phyloP scores from a whole-genome alignment of 1,140 invertebrate species.

The Drosophila nigromelanica region DNA sequence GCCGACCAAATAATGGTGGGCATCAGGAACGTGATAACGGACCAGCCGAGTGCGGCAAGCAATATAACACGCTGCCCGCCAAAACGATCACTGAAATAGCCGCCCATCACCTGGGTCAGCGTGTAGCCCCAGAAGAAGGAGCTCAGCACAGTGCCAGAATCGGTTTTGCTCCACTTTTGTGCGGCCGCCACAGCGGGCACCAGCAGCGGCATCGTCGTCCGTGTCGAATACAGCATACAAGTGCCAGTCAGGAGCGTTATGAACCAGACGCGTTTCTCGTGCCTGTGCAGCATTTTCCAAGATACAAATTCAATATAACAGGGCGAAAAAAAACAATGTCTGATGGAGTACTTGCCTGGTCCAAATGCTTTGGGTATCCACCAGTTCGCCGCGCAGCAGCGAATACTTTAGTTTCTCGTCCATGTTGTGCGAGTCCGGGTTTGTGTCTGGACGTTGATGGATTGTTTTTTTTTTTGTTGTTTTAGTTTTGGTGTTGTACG shows the following conservation, averaged over 20 bases:
- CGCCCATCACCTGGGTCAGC: constrained; percentile 89
- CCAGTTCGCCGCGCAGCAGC: constrained; percentile 74
- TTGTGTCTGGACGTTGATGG: neutral
- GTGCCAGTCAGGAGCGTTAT: constrained; percentile 87
- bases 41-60: constrained; percentile 88
- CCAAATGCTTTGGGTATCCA: constrained; percentile 81
- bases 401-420: constrained; percentile 83
- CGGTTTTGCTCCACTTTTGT: constrained; percentile 89
- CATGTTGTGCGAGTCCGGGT: constrained; percentile 51
- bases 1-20: constrained; percentile 87
- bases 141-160: constrained; percentile 89
- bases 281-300: constrained; percentile 62
- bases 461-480: constrained; percentile 11
- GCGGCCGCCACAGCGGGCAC: constrained; percentile 88
- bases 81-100: constrained; percentile 88
- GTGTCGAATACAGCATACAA: constrained; percentile 87
- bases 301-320: neutral
- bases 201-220: constrained; percentile 88
- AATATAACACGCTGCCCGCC: constrained; percentile 89
- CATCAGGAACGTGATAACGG: constrained; percentile 88
- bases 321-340: neutral
- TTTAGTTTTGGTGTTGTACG: constrained; percentile 19
- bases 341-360: constrained; percentile 56
- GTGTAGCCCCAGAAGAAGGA: constrained; percentile 92
- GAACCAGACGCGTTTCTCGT: constrained; percentile 86